phyloP scores from a whole-genome alignment of 92 coral and sea anemone genomes.

The Umimayanthus kanabou region DNA sequence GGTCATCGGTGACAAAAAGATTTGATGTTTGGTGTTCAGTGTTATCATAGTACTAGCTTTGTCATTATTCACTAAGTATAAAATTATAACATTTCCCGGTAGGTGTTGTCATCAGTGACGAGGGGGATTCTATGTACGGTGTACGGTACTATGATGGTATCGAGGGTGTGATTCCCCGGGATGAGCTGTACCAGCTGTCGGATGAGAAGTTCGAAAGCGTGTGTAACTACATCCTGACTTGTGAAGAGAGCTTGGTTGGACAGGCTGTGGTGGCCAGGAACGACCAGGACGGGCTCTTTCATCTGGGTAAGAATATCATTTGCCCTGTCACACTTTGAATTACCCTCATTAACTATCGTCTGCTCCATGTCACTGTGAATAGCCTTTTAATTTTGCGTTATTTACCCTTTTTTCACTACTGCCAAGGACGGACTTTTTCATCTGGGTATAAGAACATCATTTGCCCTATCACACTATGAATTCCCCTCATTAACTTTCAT shows the following conservation, averaged over 20 bases:
- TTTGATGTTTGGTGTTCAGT: not conserved
- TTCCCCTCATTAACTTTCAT: not conserved
- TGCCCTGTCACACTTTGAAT: not conserved
- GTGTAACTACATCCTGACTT: slow-evolving; percentile 84
- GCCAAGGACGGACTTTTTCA: not conserved
- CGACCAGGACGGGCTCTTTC: slow-evolving; percentile 88
- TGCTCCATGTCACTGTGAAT: not conserved
- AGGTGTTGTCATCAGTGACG: slow-evolving; percentile 72
- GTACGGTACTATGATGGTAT: slow-evolving; percentile 97
- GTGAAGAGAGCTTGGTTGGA: slow-evolving; percentile 95
- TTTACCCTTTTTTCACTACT: not conserved
- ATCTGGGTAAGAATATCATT: slow-evolving; percentile 72
- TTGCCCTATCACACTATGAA: not conserved
- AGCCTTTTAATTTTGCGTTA: not conserved
- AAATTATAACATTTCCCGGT: slow-evolving; percentile 10
- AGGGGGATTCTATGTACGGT: slow-evolving; percentile 64
- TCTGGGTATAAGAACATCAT: no score
- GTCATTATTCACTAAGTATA: not conserved
- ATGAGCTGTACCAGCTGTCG: slow-evolving; percentile 80
- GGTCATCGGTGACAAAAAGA: not conserved
- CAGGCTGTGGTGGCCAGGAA: slow-evolving; percentile 98
- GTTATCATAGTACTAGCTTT: not conserved
- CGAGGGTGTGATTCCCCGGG: slow-evolving; percentile 90
- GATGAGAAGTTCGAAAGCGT: slow-evolving; percentile 91
- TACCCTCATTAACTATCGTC: not conserved